Evolutionary conservation across 1,140 invertebrate genomes (phyloP).

Genomic region (Theocolax elegans): DNA sequence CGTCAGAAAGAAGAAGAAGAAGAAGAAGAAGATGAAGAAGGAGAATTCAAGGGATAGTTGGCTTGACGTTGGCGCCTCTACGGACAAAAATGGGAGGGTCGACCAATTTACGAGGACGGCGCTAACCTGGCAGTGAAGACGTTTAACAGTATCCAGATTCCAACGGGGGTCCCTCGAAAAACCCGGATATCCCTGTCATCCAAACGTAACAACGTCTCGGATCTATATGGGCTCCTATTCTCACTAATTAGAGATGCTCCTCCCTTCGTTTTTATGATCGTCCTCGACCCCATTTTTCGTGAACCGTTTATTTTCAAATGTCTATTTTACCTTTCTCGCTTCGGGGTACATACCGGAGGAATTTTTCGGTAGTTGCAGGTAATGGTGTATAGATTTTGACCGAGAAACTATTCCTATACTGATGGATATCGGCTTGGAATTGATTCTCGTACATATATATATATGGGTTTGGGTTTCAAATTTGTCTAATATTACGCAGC

Average conservation of each 20-base stretch:
- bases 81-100: background rate
- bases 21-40: no score
- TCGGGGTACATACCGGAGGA: background rate
- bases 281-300: conserved; percentile 37
- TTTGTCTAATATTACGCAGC: no score
- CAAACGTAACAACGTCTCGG: no score
- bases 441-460: no score
- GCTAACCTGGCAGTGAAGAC: conserved; percentile 51
- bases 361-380: background rate
- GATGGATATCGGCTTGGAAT: no score
- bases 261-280: conserved; percentile 43
- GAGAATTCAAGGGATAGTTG: no score
- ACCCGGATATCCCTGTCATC: conserved; percentile 60
- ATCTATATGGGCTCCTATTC: no score
- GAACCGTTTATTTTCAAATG: conserved; percentile 5
- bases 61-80: background rate
- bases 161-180: background rate
- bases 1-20: no score
- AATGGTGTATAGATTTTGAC: no score
- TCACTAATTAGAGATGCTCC: conserved; percentile 56
- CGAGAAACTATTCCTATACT: no score
- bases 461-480: no score
- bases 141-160: conserved; percentile 57
- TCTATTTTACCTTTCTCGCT: background rate
- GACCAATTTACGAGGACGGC: conserved; percentile 36